Evolutionary conservation across 2,113 vertebrate genomes (phyloP).

Genomic region (Bambusicola thoracicus): DNA sequence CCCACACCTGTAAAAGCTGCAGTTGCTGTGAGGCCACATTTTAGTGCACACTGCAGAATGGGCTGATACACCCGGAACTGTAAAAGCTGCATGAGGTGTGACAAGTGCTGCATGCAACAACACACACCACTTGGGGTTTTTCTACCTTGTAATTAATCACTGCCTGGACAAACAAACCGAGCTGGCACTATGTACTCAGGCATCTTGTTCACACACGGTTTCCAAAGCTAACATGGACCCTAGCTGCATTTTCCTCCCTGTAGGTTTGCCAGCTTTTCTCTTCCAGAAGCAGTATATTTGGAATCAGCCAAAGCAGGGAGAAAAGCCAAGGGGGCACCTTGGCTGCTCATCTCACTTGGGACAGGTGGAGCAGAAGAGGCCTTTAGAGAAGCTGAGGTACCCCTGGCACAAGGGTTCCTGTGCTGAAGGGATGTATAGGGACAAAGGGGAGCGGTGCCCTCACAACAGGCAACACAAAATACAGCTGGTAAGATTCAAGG

Average conservation of each 20-base stretch:
- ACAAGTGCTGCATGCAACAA: neutral
- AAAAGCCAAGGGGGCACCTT: neutral
- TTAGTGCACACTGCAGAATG: slow-evolving; percentile 1
- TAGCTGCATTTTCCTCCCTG: neutral
- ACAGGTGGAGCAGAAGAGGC: neutral
- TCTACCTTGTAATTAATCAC: neutral
- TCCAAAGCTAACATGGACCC: neutral
- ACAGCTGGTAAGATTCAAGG: neutral
- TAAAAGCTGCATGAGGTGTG: neutral
- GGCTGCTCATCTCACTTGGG: neutral
- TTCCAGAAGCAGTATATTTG: neutral
- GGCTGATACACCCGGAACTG: neutral
- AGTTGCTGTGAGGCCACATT: neutral
- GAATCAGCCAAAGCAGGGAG: neutral
- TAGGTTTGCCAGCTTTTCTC: neutral
- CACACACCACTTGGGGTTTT: neutral
- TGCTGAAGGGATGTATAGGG: neutral
- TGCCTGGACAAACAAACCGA: neutral
- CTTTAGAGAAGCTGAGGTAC: neutral
- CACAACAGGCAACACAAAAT: neutral
- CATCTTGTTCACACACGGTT: neutral
- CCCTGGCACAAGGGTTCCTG: neutral
- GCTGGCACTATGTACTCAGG: neutral
- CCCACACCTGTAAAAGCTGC: neutral
- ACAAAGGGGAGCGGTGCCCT: neutral